Evolutionary conservation across 2,888 invertebrate species (phyloP), one percentile per base, ranked within the genome.

Genomic region (Drosophila macrothrix): DNA sequence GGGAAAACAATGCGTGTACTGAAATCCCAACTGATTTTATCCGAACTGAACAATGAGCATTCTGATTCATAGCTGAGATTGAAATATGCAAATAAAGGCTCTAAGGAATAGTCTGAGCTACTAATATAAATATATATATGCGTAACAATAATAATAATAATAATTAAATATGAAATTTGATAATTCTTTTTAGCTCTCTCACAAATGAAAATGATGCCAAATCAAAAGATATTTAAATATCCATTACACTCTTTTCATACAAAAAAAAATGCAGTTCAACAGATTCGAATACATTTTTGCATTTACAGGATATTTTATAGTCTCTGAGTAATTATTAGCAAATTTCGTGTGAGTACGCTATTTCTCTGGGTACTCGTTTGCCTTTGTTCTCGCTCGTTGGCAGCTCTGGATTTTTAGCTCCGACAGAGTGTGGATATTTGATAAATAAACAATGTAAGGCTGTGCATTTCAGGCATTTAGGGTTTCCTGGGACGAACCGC

Each of bases 381-480:
- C 77, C 50, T 70, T 73, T 71, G 66, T 69, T 60, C 65, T 55
- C 33, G 10, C 35, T 49, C 28, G 22, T 3, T 41, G 49, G 56
- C 63, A 25, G 33, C 60, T 67, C 46, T 59, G 72, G 67, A 83
- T 86, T 67, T 88, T 74, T 50, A 70, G 78, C 62, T 65, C 69
- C 55, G 66, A 70, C 80, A 75, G 72, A 53, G 74, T 86, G 85
- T 86, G 89, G 84, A 85, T 82, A 82, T 84, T 89, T 84, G 87
- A 86, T 86, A 86, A 86, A 86, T 86, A 86, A 86, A 87, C 88
- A 85, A 85, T 85, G 85, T 77, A 74, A 46, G 64, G 50, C 71
- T 66, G 62, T 62, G 68, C 55, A 78, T 65, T 55, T 62, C 59
- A 60, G 77, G 63, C 54, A 54, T 58, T 58, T 60, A 25, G 33